phyloP scores from a whole-genome alignment of 2,113 vertebrate species.

The Felis catus region F.catus_Fca126_mat1.0 CM031419.1:25577001-25577500 shows the following conservation, averaged over 20 bases:
- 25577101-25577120: background rate
- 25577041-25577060: background rate
- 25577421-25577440: background rate
- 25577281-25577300: background rate
- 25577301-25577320: background rate
- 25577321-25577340: background rate
- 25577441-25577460: background rate
- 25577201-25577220: background rate
- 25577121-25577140: background rate
- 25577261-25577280: background rate
- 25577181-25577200: slow-evolving; percentile 8
- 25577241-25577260: background rate
- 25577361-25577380: background rate
- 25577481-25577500: slow-evolving; percentile 33
- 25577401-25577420: background rate
- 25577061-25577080: background rate
- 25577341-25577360: background rate
- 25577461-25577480: slow-evolving; percentile 25
- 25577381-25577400: background rate
- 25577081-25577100: background rate
- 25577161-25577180: background rate
- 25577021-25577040: background rate
- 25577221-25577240: background rate
- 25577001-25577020: background rate
- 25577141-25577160: background rate